Base-by-base conservation (phyloP, 2,888 invertebrate species). In the Drosophila differens region DNA sequence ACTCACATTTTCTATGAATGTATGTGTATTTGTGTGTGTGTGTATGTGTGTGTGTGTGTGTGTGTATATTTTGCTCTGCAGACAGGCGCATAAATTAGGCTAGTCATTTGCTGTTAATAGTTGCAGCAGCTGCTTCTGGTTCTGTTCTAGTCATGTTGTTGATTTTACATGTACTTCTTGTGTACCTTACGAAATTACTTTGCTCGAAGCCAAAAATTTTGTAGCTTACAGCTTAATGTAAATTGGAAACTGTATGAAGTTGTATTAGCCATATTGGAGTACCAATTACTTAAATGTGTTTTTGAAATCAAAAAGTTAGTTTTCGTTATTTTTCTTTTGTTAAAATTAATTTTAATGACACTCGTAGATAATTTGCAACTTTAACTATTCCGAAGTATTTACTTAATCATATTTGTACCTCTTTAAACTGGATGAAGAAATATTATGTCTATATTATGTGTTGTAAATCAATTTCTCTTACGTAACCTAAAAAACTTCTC, bases 51-150 rank as follows among this genome's bases (percentile, higher is more conserved):
- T 52, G 33, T 49, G 61, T 65, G 32, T 55, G 55, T 60, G 12
- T 33, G 33, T 12, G 37, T 70, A 0, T 68, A 39, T 51, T 53
- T 51, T 54, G 55, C n/a, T 79, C 61, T 77, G 86, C 74, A 69
- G 62, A 66, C 74, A 78, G 83, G 54, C 71, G 67, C 83, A 88
- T 90, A 88, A 85, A 90, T 85, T 90, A 74, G 81, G 83, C 82
- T 73, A 85, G 85, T 85, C 90, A 85, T 90, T 85, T 88, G 81
- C 75, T 74, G 81, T 88, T 90, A 88, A 85, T 85, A 85, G 85
- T 81, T 70, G 78, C 60, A 74, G 72, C 69, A 75, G 78, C 79
- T 83, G 77, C 75, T 70, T 58, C 55, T 57, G 65, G 63, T 30
- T 70, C 49, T 57, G 58, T 60, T 61, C 54, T 30, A 22, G 62